Base-by-base conservation (phyloP, 1,140 invertebrate species). In the Harpegnathos saltator region DNA sequence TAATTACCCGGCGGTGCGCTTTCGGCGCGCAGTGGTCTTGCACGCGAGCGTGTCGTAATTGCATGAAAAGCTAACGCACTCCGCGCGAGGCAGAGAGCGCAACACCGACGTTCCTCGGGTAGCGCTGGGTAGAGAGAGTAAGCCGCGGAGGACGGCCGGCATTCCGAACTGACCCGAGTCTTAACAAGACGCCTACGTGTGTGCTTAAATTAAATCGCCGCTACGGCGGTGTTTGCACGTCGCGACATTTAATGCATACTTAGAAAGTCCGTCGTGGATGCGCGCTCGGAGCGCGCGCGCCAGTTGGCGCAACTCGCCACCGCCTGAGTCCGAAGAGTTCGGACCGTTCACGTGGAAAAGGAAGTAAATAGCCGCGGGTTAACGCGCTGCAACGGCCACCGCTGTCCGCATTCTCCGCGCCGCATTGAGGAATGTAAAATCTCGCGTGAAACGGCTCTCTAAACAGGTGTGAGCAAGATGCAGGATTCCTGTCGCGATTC, bases 1-100 rank as follows among this genome's bases (percentile, higher is more conserved):
- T 87, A 87, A 87, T 85, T 88, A 88, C 75, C 38, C 9, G 19
- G 50, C 22, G n/a, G 73, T 19, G 22, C 71, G 82, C 65, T 69
- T 38, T 24, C 61, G 59, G 50, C 48, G 50, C 48, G 5, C 72
- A 77, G 44, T 65, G 48, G 65, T 24, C 26, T 84, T 85, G 84
- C 85, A 74, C 59, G 33, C 59, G n/a, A n/a, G 33, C 82, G 65
- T 75, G 73, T 26, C 24, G 58, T 85, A 88, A 82, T 82, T 84
- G 61, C 71, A 68, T 82, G 82, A 85, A 87, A 87, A 71, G 75
- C 82, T 73, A 82, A 72, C 52, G 66, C 66, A 59, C 69, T 78
- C 75, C 65, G 17, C 19, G 52, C 33, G 52, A 80, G 24, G n/a
- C n/a, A n/a, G n/a, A n/a, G 33, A 78, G 65, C 24, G 7, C 33